Conservation (phyloP, 1,140 invertebrate species). For the Nebria ingens region DNA sequence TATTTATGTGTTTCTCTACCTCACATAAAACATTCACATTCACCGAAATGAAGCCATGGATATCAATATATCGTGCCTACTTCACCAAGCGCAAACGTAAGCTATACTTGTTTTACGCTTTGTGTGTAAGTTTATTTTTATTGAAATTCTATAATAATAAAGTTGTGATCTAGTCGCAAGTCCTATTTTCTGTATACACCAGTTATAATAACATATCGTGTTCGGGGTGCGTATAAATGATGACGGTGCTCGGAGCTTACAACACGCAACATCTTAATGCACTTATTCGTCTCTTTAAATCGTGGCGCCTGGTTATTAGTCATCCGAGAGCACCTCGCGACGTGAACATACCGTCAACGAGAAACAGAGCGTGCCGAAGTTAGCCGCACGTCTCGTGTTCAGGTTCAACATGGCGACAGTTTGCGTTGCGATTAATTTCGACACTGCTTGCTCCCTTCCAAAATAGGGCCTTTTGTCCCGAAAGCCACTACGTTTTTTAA, state of each 20-base stretch:
- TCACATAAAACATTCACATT: no score
- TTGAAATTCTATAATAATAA: no score
- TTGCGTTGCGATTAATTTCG: neutral
- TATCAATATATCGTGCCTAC: no score
- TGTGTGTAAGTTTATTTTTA: neutral
- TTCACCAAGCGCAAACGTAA: no score
- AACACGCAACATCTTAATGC: constrained; percentile 9
- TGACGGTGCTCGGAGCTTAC: no score
- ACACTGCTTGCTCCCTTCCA: no score
- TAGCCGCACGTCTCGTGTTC: neutral
- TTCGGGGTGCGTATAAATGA: no score
- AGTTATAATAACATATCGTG: neutral
- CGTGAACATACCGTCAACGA: neutral
- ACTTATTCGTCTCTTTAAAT: constrained; percentile 8
- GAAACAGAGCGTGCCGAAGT: neutral
- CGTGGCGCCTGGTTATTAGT: neutral
- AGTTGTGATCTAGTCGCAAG: no score
- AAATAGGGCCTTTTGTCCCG: no score
- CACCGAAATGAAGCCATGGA: no score
- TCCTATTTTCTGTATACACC: neutral
- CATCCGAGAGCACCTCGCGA: neutral
- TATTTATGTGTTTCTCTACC: neutral
- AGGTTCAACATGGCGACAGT: neutral
- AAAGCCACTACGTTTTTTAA: no score
- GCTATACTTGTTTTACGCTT: neutral